These are phyloP conservation scores for Cryptoprocta ferox DNA, from an alignment of 2,797 vertebrate genomes.

Conservation along the genomic window DNA sequence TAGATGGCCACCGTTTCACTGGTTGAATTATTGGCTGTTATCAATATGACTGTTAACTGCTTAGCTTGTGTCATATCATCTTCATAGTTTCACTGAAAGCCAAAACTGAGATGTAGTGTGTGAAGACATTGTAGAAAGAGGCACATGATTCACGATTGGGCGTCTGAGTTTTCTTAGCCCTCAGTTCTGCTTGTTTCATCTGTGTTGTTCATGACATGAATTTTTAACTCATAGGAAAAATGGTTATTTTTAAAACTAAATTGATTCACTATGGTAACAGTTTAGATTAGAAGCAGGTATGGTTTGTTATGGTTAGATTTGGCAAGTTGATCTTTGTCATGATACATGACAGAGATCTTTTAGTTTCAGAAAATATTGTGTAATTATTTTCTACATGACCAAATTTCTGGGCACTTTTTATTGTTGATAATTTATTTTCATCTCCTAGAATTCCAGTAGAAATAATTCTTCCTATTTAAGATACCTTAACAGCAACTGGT, in stretches of 20 bases:
- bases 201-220: background rate
- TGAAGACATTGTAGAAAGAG: background rate
- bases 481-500: constrained; percentile 47
- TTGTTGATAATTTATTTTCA: constrained; percentile 61
- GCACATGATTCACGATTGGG: background rate
- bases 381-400: constrained; percentile 41
- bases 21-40: background rate
- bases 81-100: background rate
- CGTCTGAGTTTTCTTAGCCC: background rate
- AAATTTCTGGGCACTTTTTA: constrained; percentile 50
- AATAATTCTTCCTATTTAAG: constrained; percentile 55
- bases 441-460: constrained; percentile 41
- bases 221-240: constrained; percentile 19
- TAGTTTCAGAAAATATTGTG: constrained; percentile 30
- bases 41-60: background rate
- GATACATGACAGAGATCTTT: background rate
- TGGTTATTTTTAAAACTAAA: constrained; percentile 50
- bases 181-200: background rate
- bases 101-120: background rate
- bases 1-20: background rate
- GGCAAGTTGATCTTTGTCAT: constrained; percentile 24
- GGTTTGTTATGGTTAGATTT: constrained; percentile 1
- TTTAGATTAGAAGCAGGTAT: background rate
- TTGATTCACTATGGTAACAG: background rate
- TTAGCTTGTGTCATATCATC: background rate